Conservation (phyloP, 2,888 invertebrate genomes). For the Coelopa pilipes region DNA sequence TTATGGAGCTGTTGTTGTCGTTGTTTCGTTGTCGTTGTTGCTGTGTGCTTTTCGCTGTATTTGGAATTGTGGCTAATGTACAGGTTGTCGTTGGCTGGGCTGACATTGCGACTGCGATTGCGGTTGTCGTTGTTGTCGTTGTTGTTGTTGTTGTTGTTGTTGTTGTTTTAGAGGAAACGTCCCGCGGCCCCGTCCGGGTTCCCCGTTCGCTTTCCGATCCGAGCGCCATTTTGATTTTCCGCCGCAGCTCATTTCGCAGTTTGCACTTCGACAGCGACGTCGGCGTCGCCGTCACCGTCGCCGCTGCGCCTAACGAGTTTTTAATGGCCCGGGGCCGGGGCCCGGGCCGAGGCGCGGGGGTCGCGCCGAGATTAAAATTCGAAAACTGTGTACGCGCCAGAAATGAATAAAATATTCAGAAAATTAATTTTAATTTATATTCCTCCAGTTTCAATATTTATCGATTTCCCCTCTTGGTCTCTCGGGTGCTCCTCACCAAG, state of each 20-base stretch:
- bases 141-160: neutral
- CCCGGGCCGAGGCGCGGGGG: neutral
- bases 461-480: no score
- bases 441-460: no score
- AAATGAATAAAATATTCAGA: no score
- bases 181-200: neutral
- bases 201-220: neutral
- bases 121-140: neutral
- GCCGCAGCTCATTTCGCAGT: neutral
- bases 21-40: constrained; percentile 6
- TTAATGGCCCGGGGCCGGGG: neutral
- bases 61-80: neutral
- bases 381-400: no score
- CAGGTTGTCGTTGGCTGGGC: neutral
- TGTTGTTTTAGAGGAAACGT: constrained; percentile 15
- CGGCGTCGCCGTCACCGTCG: no score
- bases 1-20: neutral
- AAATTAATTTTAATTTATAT: no score
- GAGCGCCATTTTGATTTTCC: constrained; percentile 1
- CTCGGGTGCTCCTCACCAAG: no score
- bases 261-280: neutral
- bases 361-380: neutral
- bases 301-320: constrained; percentile 2
- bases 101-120: neutral
- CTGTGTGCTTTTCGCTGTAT: neutral